Evolutionary conservation across 2,113 vertebrate genomes (phyloP).

Genomic region (Mungos mungo): DNA sequence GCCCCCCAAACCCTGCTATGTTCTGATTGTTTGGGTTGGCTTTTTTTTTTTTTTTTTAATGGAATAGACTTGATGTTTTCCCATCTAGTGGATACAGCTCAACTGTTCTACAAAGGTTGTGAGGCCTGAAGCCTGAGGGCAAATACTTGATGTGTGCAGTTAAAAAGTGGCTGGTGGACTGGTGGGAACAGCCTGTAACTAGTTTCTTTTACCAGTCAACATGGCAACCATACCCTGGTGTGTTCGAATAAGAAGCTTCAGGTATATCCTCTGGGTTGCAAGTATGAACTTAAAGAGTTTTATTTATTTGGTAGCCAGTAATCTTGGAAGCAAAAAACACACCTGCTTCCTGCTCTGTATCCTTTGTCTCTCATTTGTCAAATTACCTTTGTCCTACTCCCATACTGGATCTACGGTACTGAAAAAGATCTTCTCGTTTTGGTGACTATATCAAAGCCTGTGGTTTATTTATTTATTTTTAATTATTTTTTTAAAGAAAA

Average conservation of each 20-base stretch:
- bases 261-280: not conserved
- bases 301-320: not conserved
- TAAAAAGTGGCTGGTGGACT: slow-evolving; percentile 51
- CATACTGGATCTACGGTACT: not conserved
- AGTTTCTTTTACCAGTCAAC: slow-evolving; percentile 41
- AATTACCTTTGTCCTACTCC: not conserved
- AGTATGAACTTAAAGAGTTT: slow-evolving; percentile 23
- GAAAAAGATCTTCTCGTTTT: not conserved
- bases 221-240: not conserved
- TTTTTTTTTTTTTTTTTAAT: not conserved
- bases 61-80: slow-evolving; percentile 1
- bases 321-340: not conserved
- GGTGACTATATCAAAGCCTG: not conserved
- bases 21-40: not conserved
- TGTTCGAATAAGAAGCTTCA: slow-evolving; percentile 12
- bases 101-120: slow-evolving; percentile 5
- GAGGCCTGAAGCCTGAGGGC: slow-evolving; percentile 44
- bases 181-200: slow-evolving; percentile 66
- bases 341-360: not conserved
- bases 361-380: not conserved
- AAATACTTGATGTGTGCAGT: slow-evolving; percentile 48
- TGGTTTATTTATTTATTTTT: not conserved
- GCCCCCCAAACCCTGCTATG: not conserved
- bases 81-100: not conserved
- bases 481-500: not conserved